Evolutionary conservation across 2,113 vertebrate genomes (phyloP).

Genomic region (Trichechus manatus): DNA sequence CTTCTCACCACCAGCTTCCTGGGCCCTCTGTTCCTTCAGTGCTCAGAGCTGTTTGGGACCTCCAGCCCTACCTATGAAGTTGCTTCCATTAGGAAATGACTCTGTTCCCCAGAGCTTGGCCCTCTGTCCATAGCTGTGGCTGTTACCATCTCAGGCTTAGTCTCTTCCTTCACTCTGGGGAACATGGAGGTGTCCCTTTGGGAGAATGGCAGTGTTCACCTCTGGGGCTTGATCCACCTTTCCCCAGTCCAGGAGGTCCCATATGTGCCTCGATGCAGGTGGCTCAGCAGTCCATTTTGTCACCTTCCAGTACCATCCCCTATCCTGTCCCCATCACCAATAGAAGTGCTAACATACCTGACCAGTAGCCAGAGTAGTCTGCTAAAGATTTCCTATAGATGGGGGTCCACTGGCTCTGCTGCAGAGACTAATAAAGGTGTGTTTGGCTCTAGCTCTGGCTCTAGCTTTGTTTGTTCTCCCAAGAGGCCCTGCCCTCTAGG

Average conservation of each 20-base stretch:
- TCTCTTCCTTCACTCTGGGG: slow-evolving; percentile 1
- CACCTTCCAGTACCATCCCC: not conserved
- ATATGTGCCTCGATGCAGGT: slow-evolving; percentile 27
- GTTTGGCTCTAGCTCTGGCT: slow-evolving; percentile 48
- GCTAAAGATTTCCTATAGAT: not conserved
- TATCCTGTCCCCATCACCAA: not conserved
- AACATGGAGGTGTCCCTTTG: not conserved
- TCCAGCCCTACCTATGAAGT: not conserved
- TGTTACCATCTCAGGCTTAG: slow-evolving; percentile 28
- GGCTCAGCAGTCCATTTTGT: slow-evolving; percentile 5
- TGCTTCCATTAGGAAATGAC: slow-evolving; percentile 46
- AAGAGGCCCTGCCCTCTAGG: not conserved
- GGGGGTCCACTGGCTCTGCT: not conserved
- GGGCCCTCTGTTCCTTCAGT: not conserved
- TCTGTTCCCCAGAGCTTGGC: slow-evolving; percentile 43
- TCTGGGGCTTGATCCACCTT: slow-evolving; percentile 2
- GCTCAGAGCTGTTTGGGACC: slow-evolving; percentile 5
- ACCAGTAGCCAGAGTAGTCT: slow-evolving; percentile 32
- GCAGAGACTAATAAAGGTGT: slow-evolving; percentile 78
- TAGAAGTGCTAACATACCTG: slow-evolving; percentile 60
- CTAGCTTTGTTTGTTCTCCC: slow-evolving; percentile 44
- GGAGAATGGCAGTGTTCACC: slow-evolving; percentile 24
- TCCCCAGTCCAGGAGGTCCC: not conserved
- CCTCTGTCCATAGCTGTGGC: not conserved
- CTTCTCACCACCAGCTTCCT: not conserved